These are phyloP conservation scores for Urocitellus parryii DNA, from an alignment of 2,113 vertebrate genomes.

Conservation along the genomic window DNA sequence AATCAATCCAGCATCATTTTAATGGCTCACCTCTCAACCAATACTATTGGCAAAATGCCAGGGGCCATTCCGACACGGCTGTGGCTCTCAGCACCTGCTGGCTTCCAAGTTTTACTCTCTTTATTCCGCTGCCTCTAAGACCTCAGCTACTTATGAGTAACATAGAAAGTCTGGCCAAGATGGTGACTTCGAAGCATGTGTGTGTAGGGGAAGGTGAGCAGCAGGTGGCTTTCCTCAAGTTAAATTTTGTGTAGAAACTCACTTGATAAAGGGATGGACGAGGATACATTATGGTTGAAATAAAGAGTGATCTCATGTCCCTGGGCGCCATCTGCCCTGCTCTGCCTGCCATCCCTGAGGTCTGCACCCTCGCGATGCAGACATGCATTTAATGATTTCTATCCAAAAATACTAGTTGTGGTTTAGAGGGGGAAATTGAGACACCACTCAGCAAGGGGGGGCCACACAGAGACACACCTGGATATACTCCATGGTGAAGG, in stretches of 20 bases:
- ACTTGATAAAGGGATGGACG: neutral
- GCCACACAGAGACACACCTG: neutral
- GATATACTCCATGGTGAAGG: fast-evolving
- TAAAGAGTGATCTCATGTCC: neutral
- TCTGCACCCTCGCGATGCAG: fast-evolving
- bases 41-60: too few relatives aligned
- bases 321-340: too few relatives aligned
- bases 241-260: neutral
- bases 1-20: too few relatives aligned
- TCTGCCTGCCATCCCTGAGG: neutral
- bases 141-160: neutral
- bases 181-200: neutral
- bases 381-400: neutral
- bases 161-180: neutral
- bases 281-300: neutral
- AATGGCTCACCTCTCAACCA: too few relatives aligned
- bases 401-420: too few relatives aligned
- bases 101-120: neutral
- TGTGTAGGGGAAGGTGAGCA: neutral
- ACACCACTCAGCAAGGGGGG: too few relatives aligned
- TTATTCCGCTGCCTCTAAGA: neutral
- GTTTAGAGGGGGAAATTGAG: neutral
- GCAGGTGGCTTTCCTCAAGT: neutral
- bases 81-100: neutral
- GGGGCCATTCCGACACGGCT: too few relatives aligned